Base-by-base conservation (phyloP, 2,113 vertebrate genomes). In the Phrynosoma blainvillii region DNA sequence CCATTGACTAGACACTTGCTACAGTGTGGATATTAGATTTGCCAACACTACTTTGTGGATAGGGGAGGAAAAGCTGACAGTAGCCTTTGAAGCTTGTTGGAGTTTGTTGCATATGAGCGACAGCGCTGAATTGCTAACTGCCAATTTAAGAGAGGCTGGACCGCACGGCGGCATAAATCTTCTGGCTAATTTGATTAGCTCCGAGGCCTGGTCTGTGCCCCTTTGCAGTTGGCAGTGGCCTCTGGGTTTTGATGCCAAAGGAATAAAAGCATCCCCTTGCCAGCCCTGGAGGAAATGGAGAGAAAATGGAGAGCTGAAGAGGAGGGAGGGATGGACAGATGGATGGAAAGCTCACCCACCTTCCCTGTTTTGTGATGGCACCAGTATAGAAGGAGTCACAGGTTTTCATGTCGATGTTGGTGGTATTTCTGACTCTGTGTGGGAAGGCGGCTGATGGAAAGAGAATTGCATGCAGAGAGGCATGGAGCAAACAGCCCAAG, bases 401-500 rank as follows among this genome's bases (percentile, higher is more conserved):
- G 30, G 6, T 20, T 21, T 7, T 52, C 18, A 54, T 84, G 32
- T 32, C 32, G 47, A 84, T 54, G 9, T 12, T 36, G 82, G 47
- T 68, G 82, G 82, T 73, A 84, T 84, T 84, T 84, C 47, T 74
- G 47, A 40, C 68, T 36, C 30, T 54, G 68, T 4, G 68, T 73
- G 82, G 47, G 82, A 56, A 56, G 82, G 30, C 32, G 30, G 30
- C 30, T n/a, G 30, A 56, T 20, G 54, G 54, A 9, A 20, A 1
- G 56, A 32, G 79, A 32, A 62, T 47, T 5, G 47, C 11, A 21
- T 6, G 52, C 79, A 82, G 59, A 14, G 59, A 27, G 13, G 13
- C 62, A 82, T 8, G 62, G 62, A 70, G 14, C 6, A 6, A 70
- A 47, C 65, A 18, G 40, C 1, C 32, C 36, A 23, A 16, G 21